Conservation (phyloP, 2,888 invertebrate genomes). For the Epirrhoe alternata region DNA sequence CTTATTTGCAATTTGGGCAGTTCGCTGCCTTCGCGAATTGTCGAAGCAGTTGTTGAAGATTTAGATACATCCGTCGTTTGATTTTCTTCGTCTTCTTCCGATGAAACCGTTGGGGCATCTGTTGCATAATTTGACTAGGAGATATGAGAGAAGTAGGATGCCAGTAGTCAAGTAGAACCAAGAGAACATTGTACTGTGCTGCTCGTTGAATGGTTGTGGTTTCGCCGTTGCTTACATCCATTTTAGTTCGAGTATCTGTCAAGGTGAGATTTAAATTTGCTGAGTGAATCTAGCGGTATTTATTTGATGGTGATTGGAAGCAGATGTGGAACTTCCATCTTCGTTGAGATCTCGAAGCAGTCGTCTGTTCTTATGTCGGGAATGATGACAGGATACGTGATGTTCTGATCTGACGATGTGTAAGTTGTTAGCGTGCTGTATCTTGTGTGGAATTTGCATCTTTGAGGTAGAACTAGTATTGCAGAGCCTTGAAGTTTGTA, state of each 20-base stretch:
- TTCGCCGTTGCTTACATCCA: too few relatives aligned
- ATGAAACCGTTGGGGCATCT: not conserved
- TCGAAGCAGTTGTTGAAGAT: slow-evolving; percentile 8
- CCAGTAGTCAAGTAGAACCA: too few relatives aligned
- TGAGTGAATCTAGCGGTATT: not conserved
- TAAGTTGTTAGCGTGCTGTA: too few relatives aligned
- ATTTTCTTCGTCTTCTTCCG: not conserved
- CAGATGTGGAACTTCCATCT: not conserved
- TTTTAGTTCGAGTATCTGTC: too few relatives aligned
- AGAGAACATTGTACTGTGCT: too few relatives aligned
- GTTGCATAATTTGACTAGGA: too few relatives aligned
- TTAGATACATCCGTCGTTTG: not conserved
- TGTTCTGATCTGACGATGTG: not conserved
- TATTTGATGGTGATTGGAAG: not conserved
- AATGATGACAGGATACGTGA: not conserved
- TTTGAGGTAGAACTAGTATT: not conserved
- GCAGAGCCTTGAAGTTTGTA: not conserved
- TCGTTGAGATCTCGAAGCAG: not conserved
- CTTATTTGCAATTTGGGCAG: not conserved
- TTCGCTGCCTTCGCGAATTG: not conserved
- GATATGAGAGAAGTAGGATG: too few relatives aligned
- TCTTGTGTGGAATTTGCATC: not conserved
- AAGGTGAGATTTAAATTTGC: not conserved
- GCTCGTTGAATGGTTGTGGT: too few relatives aligned
- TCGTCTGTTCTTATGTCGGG: not conserved